Percentiles rank a stretch among this genome's conserved stretches.
Evolutionary conservation across 2,888 invertebrate genomes (phyloP).

Genomic region (Desoria tigrina): DNA sequence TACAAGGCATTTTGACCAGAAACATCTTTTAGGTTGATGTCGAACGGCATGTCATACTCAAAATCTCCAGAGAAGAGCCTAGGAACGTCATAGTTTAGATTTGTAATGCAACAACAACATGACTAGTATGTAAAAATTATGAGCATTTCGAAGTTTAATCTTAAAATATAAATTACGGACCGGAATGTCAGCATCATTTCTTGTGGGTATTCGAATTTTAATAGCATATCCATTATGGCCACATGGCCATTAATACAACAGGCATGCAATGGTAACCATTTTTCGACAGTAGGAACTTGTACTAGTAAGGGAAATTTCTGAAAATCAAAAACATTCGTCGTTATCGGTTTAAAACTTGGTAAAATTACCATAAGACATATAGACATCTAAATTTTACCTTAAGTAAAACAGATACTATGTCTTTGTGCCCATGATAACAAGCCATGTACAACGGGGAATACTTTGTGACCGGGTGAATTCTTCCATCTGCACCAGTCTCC

Average conservation of each 20-base stretch:
- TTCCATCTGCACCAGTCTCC: constrained; percentile 80
- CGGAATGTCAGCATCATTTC: constrained; percentile 66
- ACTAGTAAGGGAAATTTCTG: constrained; percentile 81
- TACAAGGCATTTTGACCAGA: constrained; percentile 89
- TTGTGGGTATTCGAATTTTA: constrained; percentile 77
- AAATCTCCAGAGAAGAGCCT: constrained; percentile 34
- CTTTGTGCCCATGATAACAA: constrained; percentile 78
- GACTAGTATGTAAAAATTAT: not conserved
- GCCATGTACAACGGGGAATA: constrained; percentile 92
- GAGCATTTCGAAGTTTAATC: not conserved
- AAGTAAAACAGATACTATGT: constrained; percentile 74
- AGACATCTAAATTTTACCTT: constrained; percentile 57
- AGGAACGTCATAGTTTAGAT: constrained; percentile 1
- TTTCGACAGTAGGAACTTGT: constrained; percentile 82
- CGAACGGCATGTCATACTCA: constrained; percentile 86
- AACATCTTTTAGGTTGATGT: constrained; percentile 86
- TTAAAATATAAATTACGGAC: constrained; percentile 55
- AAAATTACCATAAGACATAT: constrained; percentile 1
- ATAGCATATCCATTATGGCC: constrained; percentile 72
- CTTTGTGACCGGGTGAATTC: constrained; percentile 84
- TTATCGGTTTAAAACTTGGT: no score
- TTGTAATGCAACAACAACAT: not conserved
- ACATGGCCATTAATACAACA: constrained; percentile 86
- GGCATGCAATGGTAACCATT: constrained; percentile 89
- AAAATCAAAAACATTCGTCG: constrained; percentile 1